Conservation (phyloP, 2,113 vertebrate species). For the Brachyhypopomus gauderio region DNA sequence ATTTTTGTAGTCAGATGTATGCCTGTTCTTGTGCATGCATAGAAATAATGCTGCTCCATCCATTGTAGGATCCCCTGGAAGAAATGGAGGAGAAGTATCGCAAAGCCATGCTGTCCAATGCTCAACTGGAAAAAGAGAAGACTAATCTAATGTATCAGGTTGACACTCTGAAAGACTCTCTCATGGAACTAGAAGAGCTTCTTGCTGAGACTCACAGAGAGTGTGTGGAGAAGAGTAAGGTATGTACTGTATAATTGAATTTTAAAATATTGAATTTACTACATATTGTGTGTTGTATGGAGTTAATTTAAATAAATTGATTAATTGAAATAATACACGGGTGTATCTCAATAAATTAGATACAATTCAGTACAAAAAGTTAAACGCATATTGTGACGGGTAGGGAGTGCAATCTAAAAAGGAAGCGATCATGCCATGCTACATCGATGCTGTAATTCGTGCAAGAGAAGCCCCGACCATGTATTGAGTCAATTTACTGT, state of each 20-base stretch:
- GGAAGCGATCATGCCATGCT: too few relatives aligned
- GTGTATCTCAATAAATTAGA: too few relatives aligned
- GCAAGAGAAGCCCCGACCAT: too few relatives aligned
- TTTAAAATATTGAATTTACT: too few relatives aligned
- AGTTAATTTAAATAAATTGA: too few relatives aligned
- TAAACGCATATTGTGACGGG: too few relatives aligned
- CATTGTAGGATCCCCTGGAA: constrained; percentile 80
- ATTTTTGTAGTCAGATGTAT: neutral
- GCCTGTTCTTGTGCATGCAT: constrained; percentile 3
- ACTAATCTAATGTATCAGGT: constrained; percentile 97
- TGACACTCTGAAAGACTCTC: constrained; percentile 86
- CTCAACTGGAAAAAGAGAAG: constrained; percentile 96
- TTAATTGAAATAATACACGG: too few relatives aligned
- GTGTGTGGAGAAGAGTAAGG: constrained; percentile 87
- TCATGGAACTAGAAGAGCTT: constrained; percentile 91
- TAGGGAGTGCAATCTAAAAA: too few relatives aligned
- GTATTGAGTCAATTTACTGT: too few relatives aligned
- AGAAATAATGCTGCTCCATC: neutral
- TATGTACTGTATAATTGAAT: constrained; percentile 64
- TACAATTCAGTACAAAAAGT: too few relatives aligned
- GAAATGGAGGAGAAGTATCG: constrained; percentile 94
- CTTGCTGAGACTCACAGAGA: constrained; percentile 85
- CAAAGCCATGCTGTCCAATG: constrained; percentile 97
- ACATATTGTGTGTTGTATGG: too few relatives aligned
- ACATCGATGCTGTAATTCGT: too few relatives aligned